A percentile compares a stretch with the other conserved stretches of the same genome.
These are phyloP conservation scores for Melanostigma gelatinosum DNA, from an alignment of 2,113 vertebrate genomes.

Conservation along the genomic window DNA sequence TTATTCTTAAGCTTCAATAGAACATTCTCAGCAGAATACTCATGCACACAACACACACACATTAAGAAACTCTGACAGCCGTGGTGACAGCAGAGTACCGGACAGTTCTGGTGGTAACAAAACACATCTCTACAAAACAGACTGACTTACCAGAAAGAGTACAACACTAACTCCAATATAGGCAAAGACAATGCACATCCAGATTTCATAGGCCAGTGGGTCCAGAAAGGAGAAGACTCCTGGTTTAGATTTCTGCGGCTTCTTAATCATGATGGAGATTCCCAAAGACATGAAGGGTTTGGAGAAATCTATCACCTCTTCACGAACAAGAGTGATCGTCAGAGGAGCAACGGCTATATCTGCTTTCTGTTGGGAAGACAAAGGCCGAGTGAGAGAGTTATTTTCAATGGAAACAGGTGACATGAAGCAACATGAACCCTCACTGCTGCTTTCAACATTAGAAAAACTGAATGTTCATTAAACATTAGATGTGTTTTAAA, in stretches of 20 bases:
- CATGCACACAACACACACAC: not conserved
- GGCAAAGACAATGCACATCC: constrained; percentile 99
- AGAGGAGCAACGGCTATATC: constrained; percentile 96
- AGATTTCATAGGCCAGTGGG: constrained; percentile 98
- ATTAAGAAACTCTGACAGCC: not conserved
- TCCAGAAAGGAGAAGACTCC: constrained; percentile 99
- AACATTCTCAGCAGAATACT: not conserved
- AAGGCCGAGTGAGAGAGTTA: constrained; percentile 4
- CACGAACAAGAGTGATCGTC: constrained; percentile 95
- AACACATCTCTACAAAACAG: not conserved
- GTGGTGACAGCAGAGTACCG: not conserved
- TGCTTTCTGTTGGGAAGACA: constrained; percentile 88
- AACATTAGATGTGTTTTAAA: not conserved
- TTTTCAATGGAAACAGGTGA: not conserved
- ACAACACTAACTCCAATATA: constrained; percentile 99
- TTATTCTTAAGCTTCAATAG: not conserved
- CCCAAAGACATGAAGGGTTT: constrained; percentile 99
- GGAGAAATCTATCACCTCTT: constrained; percentile 99
- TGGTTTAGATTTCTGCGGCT: constrained; percentile 98
- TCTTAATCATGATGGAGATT: constrained; percentile 99
- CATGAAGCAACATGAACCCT: not conserved
- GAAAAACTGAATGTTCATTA: not conserved
- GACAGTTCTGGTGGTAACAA: not conserved
- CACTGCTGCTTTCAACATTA: not conserved
- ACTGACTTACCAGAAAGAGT: constrained; percentile 93